Percentiles rank a stretch among this genome's conserved stretches.
phyloP scores from a whole-genome alignment of 1,140 invertebrate genomes.

The Protaetia brevitarsis region DNA sequence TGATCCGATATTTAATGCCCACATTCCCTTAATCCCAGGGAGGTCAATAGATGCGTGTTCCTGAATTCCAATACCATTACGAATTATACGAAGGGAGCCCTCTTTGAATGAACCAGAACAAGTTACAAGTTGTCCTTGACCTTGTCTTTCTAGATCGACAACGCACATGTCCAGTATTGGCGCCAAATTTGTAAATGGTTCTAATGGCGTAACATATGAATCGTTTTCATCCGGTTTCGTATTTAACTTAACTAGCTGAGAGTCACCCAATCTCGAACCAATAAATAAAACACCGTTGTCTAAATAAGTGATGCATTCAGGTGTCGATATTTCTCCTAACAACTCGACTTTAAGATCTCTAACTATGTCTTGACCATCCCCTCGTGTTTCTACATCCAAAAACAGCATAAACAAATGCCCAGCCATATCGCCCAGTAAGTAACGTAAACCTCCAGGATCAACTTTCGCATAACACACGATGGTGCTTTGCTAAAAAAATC shows the following conservation, averaged over 20 bases:
- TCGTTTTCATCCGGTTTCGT: conserved; percentile 79
- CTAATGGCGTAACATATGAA: conserved; percentile 91
- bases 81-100: conserved; percentile 93
- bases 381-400: conserved; percentile 78
- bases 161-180: conserved; percentile 98
- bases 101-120: conserved; percentile 98
- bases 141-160: conserved; percentile 93
- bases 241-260: conserved; percentile 90
- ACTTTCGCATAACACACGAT: conserved; percentile 94
- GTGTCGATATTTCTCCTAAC: conserved; percentile 91
- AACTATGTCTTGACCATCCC: conserved; percentile 71
- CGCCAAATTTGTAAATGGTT: conserved; percentile 95
- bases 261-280: conserved; percentile 94
- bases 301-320: conserved; percentile 97
- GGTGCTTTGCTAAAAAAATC: conserved; percentile 73
- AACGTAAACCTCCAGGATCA: conserved; percentile 86
- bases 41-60: conserved; percentile 97
- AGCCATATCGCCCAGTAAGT: conserved; percentile 91
- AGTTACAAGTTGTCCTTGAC: conserved; percentile 96
- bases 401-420: conserved; percentile 97
- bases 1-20: conserved; percentile 79
- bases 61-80: conserved; percentile 91
- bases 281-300: conserved; percentile 98
- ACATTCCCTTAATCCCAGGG: conserved; percentile 95
- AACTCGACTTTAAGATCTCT: conserved; percentile 93